Evolutionary conservation across 2,888 invertebrate species (phyloP).

Genomic region (Platycheirus rosarum): DNA sequence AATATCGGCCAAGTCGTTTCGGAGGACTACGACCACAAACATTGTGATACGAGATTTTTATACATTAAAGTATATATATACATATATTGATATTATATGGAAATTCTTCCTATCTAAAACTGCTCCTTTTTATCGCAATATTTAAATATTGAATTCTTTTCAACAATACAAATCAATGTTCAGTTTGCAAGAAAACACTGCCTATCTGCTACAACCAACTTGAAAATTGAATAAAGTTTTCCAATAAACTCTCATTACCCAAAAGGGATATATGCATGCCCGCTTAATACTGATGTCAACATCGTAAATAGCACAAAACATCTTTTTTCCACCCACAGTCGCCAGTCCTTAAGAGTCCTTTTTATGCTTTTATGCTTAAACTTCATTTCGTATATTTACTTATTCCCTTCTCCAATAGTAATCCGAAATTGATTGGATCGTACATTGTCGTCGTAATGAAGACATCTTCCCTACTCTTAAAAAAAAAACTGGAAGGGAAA

Average conservation of each 20-base stretch:
- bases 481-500: background rate
- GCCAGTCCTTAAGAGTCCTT: no score
- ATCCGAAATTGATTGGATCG: conserved; percentile 61
- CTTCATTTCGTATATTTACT: conserved; percentile 12
- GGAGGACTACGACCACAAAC: no score
- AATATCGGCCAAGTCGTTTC: no score
- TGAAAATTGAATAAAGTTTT: conserved; percentile 43
- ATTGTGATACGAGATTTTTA: no score
- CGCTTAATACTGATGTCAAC: conserved; percentile 15
- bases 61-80: no score
- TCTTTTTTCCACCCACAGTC: background rate
- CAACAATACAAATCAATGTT: no score
- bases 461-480: conserved; percentile 32
- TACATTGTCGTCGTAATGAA: conserved; percentile 51
- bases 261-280: conserved; percentile 34
- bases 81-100: no score
- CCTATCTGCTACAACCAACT: conserved; percentile 10
- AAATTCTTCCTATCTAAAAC: no score
- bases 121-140: no score
- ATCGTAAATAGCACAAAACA: conserved; percentile 20
- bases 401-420: conserved; percentile 31
- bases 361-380: background rate
- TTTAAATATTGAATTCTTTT: no score
- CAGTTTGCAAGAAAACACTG: no score
- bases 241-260: conserved; percentile 48